Evolutionary conservation across 2,797 vertebrate species (phyloP), one percentile per base, ranked within the genome.

Genomic region (Toxotes lorentzi): DNA sequence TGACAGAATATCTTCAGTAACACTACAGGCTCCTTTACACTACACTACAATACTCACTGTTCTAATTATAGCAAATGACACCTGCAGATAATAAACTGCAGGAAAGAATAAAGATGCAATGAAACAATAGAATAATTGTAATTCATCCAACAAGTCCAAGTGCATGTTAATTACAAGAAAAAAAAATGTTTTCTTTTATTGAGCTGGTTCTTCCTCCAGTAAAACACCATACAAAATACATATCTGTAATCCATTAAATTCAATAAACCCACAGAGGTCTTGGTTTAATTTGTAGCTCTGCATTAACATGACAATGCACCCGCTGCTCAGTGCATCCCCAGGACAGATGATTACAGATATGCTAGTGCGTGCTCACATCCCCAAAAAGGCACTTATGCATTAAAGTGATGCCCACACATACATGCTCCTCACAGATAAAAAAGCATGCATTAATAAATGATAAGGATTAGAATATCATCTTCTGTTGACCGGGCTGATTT

Each of bases 301-400:
- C 83, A 93, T 93, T 92, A 88, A 76, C 91, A 92, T 92, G 83
- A 93, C 84, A 93, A 93, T 90, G 73, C 82, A 66, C 72, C 68
- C 58, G 59, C 86, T 73, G 85, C 82, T 84, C 21, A 0, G 23
- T 40, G 62, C 59, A 6, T 53, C 43, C 82, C 79, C 81, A 58
- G 6, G 76, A 87, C 85, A 70, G 38, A 79, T 24, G 23, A 74
- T 81, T 68, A 78, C 54, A 66, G 66, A 74, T 73, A 81, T 74
- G 66, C 80, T 84, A 73, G 79, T 82, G 30, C 9, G 57, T 40
- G 56, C 7, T 75, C 57, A 71, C 83, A 53, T 41, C 66, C 69
- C 38, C 13, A 51, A 59, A 66, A 27, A 78, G 68, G 73, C 83
- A 59, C 41, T 60, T 41, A n/a, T 5, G 57, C 73, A 72, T 59